These are phyloP conservation scores for Triplophysa rosa DNA, from an alignment of 2,113 vertebrate species.

Conservation along the genomic window DNA sequence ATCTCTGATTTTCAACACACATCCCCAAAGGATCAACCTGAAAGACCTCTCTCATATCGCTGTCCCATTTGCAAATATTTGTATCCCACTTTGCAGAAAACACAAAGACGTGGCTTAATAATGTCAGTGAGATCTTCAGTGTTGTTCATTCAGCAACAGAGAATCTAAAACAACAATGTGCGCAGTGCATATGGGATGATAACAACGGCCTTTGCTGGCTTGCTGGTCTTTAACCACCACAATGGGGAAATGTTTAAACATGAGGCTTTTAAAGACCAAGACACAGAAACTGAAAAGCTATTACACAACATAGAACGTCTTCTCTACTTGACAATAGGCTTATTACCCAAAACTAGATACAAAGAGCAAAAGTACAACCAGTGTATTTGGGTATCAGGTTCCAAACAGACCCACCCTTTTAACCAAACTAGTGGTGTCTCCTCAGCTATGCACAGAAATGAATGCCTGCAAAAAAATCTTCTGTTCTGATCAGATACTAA, in stretches of 20 bases:
- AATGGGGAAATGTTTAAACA: slow-evolving; percentile 5
- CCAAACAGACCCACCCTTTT: too few relatives aligned
- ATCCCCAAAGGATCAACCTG: background rate
- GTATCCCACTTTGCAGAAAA: slow-evolving; percentile 6
- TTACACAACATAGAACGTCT: background rate
- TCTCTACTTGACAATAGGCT: background rate
- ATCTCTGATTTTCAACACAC: background rate
- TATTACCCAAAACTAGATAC: background rate
- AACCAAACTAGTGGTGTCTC: too few relatives aligned
- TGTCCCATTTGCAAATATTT: background rate
- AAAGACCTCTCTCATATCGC: background rate
- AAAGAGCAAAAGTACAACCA: background rate
- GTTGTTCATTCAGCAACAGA: slow-evolving; percentile 11
- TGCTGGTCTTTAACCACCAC: background rate
- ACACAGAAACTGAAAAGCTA: background rate
- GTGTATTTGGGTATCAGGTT: too few relatives aligned
- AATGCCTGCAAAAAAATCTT: too few relatives aligned
- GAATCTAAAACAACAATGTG: background rate
- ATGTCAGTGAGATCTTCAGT: slow-evolving; percentile 4
- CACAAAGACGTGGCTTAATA: slow-evolving; percentile 1
- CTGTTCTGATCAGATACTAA: background rate
- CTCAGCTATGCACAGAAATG: too few relatives aligned
- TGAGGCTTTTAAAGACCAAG: background rate
- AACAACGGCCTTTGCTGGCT: background rate
- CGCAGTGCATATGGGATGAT: background rate